These are phyloP conservation scores for Xylota segnis DNA, from an alignment of 2,888 invertebrate genomes.

Conservation along the genomic window DNA sequence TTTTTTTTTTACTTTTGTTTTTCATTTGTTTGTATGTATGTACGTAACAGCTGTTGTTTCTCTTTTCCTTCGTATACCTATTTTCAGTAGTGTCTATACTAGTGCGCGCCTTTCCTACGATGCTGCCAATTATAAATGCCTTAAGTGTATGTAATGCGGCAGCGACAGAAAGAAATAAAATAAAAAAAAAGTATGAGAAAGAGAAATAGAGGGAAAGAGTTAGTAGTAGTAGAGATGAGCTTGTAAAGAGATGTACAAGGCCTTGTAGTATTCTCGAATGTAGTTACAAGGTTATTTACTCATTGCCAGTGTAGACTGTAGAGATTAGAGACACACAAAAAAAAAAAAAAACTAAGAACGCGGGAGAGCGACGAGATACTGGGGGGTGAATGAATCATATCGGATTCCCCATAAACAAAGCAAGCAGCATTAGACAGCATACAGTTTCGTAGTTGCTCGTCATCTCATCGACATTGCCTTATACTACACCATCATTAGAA, in stretches of 20 bases:
- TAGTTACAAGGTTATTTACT: constrained; percentile 72
- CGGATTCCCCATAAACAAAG: constrained; percentile 68
- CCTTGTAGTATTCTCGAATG: constrained; percentile 47
- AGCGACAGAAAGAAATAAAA: background rate
- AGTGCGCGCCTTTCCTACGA: background rate
- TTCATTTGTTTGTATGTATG: too few relatives aligned
- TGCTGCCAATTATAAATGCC: constrained; percentile 31
- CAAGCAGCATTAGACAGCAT: constrained; percentile 41
- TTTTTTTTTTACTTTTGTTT: background rate
- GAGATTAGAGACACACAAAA: constrained; percentile 41
- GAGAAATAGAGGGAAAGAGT: background rate
- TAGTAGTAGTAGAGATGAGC: constrained; percentile 33
- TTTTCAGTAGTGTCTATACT: constrained; percentile 8
- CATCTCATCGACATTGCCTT: constrained; percentile 38
- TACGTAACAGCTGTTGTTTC: constrained; percentile 18
- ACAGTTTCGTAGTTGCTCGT: constrained; percentile 28
- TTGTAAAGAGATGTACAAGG: constrained; percentile 52
- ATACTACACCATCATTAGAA: constrained; percentile 14
- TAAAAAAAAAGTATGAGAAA: too few relatives aligned
- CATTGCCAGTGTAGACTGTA: constrained; percentile 45
- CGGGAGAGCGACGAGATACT: constrained; percentile 13
- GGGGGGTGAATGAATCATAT: constrained; percentile 67
- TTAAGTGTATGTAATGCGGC: background rate
- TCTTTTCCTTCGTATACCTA: constrained; percentile 5
- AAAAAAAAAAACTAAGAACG: constrained; percentile 1